These are phyloP conservation scores for Aleiodes testaceus DNA, from an alignment of 2,888 invertebrate genomes.

Conservation along the genomic window DNA sequence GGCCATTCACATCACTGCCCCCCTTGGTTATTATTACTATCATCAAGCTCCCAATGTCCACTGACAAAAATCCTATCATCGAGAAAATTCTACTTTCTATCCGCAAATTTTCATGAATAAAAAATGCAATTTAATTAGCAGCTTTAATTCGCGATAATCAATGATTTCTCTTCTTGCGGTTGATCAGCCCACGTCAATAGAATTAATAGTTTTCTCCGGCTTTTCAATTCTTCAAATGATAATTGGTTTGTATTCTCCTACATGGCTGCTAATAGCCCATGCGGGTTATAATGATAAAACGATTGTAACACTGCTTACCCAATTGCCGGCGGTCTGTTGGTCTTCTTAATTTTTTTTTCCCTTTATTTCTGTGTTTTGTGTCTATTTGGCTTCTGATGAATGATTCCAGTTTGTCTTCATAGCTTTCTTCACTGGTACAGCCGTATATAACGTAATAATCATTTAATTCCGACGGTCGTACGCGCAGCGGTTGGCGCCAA, in stretches of 20 bases:
- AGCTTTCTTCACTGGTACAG: slow-evolving; percentile 42
- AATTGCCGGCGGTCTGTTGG: slow-evolving; percentile 1
- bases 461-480: slow-evolving; percentile 71
- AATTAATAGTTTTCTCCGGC: slow-evolving; percentile 67
- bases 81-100: no score
- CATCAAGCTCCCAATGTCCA: slow-evolving; percentile 11
- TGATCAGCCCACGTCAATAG: slow-evolving; percentile 54
- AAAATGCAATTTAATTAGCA: background rate
- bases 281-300: slow-evolving; percentile 28
- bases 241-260: slow-evolving; percentile 62
- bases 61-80: background rate
- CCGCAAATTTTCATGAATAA: no score
- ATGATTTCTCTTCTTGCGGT: slow-evolving; percentile 46
- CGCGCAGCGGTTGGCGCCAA: slow-evolving; percentile 72
- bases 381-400: slow-evolving; percentile 49
- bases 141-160: slow-evolving; percentile 23
- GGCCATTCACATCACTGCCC: slow-evolving; percentile 40
- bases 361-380: slow-evolving; percentile 34
- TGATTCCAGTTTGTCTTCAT: slow-evolving; percentile 33
- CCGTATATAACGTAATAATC: slow-evolving; percentile 70
- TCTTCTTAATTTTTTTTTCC: slow-evolving; percentile 17
- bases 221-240: slow-evolving; percentile 59
- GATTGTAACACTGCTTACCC: slow-evolving; percentile 2
- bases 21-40: slow-evolving; percentile 22
- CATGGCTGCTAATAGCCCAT: slow-evolving; percentile 18